These are phyloP conservation scores for Strix occidentalis DNA, from an alignment of 2,797 vertebrate genomes.

Conservation along the genomic window DNA sequence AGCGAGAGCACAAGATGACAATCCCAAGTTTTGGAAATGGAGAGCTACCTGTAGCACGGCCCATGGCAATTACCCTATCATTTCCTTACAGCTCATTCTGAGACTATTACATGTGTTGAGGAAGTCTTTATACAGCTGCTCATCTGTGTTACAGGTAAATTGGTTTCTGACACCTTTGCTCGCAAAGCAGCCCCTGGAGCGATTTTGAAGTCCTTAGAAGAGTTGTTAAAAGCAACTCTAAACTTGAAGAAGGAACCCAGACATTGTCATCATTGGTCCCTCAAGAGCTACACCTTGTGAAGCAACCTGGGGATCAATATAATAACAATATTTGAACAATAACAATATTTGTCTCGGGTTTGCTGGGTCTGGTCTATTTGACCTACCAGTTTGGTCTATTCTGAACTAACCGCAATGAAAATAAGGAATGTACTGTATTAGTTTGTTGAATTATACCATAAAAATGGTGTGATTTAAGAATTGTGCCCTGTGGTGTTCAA, in stretches of 20 bases:
- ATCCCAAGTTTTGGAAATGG: background rate
- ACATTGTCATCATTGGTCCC: background rate
- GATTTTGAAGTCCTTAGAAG: background rate
- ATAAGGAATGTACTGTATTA: background rate
- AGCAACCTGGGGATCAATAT: background rate
- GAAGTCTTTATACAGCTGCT: background rate
- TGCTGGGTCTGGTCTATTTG: background rate
- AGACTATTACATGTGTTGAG: background rate
- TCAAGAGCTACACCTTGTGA: background rate
- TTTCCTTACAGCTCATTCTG: background rate
- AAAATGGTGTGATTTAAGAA: background rate
- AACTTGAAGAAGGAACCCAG: background rate
- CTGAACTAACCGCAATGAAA: background rate
- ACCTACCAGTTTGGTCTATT: background rate
- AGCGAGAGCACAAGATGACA: background rate
- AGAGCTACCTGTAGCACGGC: background rate
- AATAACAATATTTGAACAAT: too few species aligned
- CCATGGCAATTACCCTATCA: background rate
- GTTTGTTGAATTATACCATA: background rate
- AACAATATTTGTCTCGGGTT: background rate
- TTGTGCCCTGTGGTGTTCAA: background rate
- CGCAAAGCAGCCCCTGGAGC: background rate
- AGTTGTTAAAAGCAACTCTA: background rate
- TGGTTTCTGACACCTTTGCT: conserved; percentile 2
- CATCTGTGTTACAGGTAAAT: conserved; percentile 6